These are phyloP conservation scores for Cheirogaleus medius DNA, from an alignment of 2,113 vertebrate species.

Conservation along the genomic window DNA sequence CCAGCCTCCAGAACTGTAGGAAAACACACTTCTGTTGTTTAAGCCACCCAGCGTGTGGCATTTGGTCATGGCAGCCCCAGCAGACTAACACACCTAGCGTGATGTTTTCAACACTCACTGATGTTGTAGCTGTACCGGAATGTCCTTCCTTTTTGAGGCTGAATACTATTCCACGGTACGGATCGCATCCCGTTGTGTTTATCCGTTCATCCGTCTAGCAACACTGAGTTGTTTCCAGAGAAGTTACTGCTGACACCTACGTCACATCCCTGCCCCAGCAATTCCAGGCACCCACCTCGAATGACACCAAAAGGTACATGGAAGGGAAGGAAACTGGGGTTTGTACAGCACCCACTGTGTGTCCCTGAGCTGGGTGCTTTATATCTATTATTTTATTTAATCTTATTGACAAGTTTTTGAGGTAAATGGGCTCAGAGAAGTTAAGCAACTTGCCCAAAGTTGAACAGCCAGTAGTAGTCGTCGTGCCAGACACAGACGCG, in stretches of 20 bases:
- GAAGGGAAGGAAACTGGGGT: neutral
- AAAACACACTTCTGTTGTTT: neutral
- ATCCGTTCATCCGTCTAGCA: fast-evolving
- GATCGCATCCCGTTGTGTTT: fast-evolving
- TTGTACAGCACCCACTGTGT: neutral
- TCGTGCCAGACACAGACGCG: neutral
- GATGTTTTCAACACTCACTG: neutral
- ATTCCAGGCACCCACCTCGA: no score
- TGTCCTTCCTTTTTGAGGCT: neutral
- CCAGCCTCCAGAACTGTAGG: neutral
- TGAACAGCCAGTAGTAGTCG: neutral
- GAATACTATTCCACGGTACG: fast-evolving
- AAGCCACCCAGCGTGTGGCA: no score
- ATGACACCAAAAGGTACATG: fast-evolving
- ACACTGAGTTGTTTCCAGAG: neutral
- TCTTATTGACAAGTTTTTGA: neutral
- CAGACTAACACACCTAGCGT: neutral
- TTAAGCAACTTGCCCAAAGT: neutral
- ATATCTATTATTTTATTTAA: neutral
- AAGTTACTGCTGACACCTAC: neutral
- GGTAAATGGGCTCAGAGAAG: neutral
- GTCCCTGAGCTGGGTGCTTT: neutral
- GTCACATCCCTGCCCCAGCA: neutral
- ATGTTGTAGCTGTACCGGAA: fast-evolving
- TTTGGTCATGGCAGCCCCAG: neutral